Evolutionary conservation across 2,888 invertebrate species (phyloP), one percentile per base, ranked within the genome.

Genomic region (Nomada ruficornis): DNA sequence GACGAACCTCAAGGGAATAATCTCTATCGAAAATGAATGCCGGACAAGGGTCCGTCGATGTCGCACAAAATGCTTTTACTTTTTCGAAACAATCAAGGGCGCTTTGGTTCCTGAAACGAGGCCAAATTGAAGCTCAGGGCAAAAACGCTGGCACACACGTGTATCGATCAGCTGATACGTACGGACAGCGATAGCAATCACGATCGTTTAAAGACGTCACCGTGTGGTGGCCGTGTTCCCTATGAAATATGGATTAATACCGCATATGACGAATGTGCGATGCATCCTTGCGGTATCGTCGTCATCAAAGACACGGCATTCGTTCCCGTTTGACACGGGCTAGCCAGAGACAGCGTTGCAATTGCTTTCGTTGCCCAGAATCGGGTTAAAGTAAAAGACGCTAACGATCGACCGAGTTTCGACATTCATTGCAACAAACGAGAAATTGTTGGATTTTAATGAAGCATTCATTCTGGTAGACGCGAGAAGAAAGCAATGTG

Each of bases 141-240:
- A 55, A 60, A 81, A 81, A 63, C 52, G 65, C 7, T 42, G 74
- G 63, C 20, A 47, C 60, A 68, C 74, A 63, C 50, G 74, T 57
- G 57, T 81, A 83, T 82, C 77, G 83, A 83, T 78, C 77, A 77
- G 55, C 29, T 15, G 0, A 42, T 15, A 26, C 18, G 69, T 20
- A 74, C 70, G 69, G 81, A 65, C 74, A 83, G 54, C 60, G 83
- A 83, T 77, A 77, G 74, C 55, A 81, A 83, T 83, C 81, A 55
- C 67, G 71, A 72, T 59, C 59, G 77, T 83, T 83, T 83, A 69
- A 81, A 81, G 83, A 81, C 60, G 83, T 75, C 83, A 81, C 55
- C 59, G 55, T 57, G 54, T 69, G 64, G 71, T 64, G 44, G 36
- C 60, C 71, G 74, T 68, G 68, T 20, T 2, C 62, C 64, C 47